Evolutionary conservation across 2,797 vertebrate genomes (phyloP).

Genomic region (Chelidonichthys spinosus): DNA sequence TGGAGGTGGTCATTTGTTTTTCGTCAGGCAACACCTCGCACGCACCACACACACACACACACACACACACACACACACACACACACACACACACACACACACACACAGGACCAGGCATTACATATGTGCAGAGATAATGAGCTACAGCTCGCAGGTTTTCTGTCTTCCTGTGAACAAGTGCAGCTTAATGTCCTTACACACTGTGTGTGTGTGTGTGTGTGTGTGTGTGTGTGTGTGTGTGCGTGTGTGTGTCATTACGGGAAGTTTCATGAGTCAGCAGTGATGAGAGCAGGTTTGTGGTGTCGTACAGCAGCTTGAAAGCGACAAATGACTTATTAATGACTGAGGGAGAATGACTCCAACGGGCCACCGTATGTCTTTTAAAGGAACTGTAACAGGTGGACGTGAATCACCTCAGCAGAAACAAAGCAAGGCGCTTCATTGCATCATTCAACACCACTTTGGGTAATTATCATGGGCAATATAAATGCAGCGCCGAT

Average conservation of each 20-base stretch:
- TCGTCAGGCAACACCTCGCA: constrained; percentile 22
- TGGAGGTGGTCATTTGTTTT: constrained; percentile 37
- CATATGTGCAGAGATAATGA: background rate
- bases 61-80: constrained; percentile 16
- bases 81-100: background rate
- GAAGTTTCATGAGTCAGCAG: constrained; percentile 37
- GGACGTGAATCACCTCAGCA: constrained; percentile 36
- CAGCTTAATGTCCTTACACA: too few species aligned
- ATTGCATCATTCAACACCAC: background rate
- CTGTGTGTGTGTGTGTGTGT: constrained; percentile 14
- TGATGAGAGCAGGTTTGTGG: constrained; percentile 11
- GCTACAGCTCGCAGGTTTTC: background rate
- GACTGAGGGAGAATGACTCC: constrained; percentile 16
- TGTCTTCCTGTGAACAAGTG: too few species aligned
- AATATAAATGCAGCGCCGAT: background rate
- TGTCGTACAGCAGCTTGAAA: constrained; percentile 34
- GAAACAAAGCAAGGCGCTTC: constrained; percentile 18
- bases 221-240: constrained; percentile 14
- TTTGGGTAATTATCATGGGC: background rate
- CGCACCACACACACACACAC: background rate
- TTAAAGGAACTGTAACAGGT: constrained; percentile 8
- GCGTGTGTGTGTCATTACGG: constrained; percentile 18
- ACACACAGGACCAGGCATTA: too few species aligned
- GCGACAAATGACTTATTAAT: constrained; percentile 34
- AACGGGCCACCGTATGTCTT: constrained; percentile 10